Percentiles rank a stretch among this genome's conserved stretches.
Conservation (phyloP, 2,113 vertebrate species). For the Aleadryas rufinucha region DNA sequence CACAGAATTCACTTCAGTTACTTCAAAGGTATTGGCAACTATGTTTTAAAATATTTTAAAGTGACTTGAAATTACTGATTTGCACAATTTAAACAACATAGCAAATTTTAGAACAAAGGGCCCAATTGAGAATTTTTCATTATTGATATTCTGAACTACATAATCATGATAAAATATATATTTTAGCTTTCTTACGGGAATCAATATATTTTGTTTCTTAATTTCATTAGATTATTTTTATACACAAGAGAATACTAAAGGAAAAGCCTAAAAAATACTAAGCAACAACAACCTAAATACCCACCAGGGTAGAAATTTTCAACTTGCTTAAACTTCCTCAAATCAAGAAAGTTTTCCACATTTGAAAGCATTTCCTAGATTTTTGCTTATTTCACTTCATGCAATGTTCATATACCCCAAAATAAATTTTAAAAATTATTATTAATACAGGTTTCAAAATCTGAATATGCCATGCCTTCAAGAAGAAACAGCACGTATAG, state of each 20-base stretch:
- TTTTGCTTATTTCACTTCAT: background rate
- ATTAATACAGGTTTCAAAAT: conserved; percentile 78
- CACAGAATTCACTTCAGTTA: conserved; percentile 75
- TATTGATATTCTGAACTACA: background rate
- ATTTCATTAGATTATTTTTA: background rate
- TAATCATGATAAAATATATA: background rate
- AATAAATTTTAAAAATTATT: background rate
- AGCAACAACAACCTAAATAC: background rate
- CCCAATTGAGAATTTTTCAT: background rate
- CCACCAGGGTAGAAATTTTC: background rate
- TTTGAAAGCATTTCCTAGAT: background rate
- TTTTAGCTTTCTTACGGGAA: background rate
- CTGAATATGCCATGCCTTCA: conserved; percentile 80
- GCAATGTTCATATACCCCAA: background rate
- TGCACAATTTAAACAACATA: background rate
- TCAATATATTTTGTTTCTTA: background rate
- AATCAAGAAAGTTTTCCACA: background rate
- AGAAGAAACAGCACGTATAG: conserved; percentile 56
- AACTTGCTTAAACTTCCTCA: background rate
- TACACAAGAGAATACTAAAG: background rate
- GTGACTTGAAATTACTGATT: background rate
- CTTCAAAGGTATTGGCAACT: conserved; percentile 74
- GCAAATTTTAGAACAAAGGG: background rate
- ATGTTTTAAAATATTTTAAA: background rate
- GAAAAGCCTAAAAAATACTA: background rate